A percentile compares a stretch with the other conserved stretches of the same genome.
phyloP scores from a whole-genome alignment of 2,113 vertebrate genomes.

The Montifringilla adamsi region DNA sequence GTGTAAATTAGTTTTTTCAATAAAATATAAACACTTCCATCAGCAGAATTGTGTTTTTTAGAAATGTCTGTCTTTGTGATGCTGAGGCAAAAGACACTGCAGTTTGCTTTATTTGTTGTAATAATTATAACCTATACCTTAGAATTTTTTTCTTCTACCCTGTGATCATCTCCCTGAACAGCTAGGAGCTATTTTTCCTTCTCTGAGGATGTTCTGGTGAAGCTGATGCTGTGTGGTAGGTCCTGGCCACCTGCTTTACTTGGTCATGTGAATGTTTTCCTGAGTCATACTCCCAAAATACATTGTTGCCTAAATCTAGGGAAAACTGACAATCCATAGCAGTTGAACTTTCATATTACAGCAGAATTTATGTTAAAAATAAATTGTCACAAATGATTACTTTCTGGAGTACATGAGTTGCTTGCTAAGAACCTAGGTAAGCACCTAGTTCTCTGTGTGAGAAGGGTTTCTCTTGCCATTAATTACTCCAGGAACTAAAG shows the following conservation, averaged over 20 bases:
- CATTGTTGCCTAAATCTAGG: constrained; percentile 27
- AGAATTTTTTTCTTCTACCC: not conserved
- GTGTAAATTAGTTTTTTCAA: not conserved
- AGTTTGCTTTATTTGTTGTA: not conserved
- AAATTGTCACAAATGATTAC: not conserved
- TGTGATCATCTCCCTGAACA: not conserved
- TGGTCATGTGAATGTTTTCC: constrained; percentile 35
- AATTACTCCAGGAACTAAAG: not conserved
- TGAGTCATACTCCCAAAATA: constrained; percentile 55
- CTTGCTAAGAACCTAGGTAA: not conserved
- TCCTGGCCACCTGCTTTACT: constrained; percentile 44
- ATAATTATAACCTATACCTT: not conserved
- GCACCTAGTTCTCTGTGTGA: not conserved
- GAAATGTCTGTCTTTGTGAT: not conserved
- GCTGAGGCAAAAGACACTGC: not conserved
- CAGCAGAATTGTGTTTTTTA: not conserved
- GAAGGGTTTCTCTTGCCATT: not conserved
- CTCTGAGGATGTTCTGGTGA: not conserved
- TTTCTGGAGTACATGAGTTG: not conserved
- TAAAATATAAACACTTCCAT: not conserved
- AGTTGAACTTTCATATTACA: not conserved
- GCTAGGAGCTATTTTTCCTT: constrained; percentile 18
- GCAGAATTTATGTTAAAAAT: constrained; percentile 2
- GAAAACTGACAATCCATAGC: not conserved
- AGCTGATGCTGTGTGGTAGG: constrained; percentile 14